These are phyloP conservation scores for Potorous gilbertii DNA, from an alignment of 2,797 vertebrate species.

Conservation along the genomic window DNA sequence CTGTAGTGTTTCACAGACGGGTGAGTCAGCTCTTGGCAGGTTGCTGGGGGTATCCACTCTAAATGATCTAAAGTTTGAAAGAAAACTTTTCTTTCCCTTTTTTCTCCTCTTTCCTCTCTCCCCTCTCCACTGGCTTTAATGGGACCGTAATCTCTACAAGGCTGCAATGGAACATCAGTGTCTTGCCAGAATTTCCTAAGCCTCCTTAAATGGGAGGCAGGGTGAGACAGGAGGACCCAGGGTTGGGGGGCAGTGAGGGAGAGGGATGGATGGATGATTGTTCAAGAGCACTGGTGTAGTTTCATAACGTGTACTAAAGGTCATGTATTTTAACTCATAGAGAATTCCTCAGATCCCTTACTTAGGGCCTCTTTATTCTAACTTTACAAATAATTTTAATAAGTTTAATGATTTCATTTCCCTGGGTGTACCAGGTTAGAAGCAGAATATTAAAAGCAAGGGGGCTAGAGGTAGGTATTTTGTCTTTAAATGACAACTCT, in stretches of 20 bases:
- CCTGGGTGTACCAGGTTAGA: background rate
- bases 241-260: constrained; percentile 7
- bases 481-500: background rate
- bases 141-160: constrained; percentile 74
- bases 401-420: background rate
- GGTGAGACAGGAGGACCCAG: constrained; percentile 55
- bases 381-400: background rate
- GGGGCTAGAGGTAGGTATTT: background rate
- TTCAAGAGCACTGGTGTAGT: background rate
- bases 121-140: constrained; percentile 24
- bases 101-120: constrained; percentile 69
- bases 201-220: constrained; percentile 65
- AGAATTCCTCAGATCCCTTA: background rate
- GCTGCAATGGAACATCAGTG: constrained; percentile 53
- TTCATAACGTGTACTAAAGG: background rate
- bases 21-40: constrained; percentile 79
- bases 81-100: constrained; percentile 70
- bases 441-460: background rate
- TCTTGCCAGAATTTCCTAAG: constrained; percentile 71
- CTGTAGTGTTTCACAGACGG: constrained; percentile 62
- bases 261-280: background rate
- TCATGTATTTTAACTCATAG: background rate
- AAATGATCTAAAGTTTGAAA: constrained; percentile 69
- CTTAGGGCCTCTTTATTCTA: background rate
- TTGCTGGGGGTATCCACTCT: constrained; percentile 56